phyloP scores from a whole-genome alignment of 2,113 vertebrate species.

The Elgaria multicarinata region DNA sequence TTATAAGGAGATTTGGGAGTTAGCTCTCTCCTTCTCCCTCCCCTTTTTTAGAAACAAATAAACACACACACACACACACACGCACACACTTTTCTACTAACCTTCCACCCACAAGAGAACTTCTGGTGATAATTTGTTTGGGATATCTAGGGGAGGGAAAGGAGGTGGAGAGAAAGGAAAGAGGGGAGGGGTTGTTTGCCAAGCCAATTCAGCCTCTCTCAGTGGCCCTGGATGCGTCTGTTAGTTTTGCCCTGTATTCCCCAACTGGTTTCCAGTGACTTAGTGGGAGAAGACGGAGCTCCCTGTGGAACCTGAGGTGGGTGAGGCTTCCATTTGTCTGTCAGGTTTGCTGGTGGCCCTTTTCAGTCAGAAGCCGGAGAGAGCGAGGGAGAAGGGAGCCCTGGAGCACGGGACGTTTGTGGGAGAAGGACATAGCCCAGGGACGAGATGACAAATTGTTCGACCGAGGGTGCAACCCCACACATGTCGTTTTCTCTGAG shows the following conservation, averaged over 20 bases:
- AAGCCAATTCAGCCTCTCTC: slow-evolving; percentile 19
- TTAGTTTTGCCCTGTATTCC: neutral
- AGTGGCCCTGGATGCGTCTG: neutral
- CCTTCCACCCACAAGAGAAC: slow-evolving; percentile 32
- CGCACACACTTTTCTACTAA: neutral
- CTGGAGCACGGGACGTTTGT: neutral
- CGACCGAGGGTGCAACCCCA: neutral
- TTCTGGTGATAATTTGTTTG: slow-evolving; percentile 36
- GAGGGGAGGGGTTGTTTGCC: slow-evolving; percentile 54
- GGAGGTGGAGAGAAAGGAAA: slow-evolving; percentile 52
- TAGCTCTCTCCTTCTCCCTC: neutral
- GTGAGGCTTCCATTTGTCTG: neutral
- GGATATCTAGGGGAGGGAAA: slow-evolving; percentile 24
- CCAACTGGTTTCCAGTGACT: neutral
- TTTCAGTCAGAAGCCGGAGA: neutral
- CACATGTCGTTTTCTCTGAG: neutral
- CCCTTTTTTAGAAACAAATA: accelerated
- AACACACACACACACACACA: slow-evolving; percentile 4
- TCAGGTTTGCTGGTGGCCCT: neutral
- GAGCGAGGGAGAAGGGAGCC: neutral
- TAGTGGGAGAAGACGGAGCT: neutral
- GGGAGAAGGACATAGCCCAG: neutral
- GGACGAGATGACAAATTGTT: neutral
- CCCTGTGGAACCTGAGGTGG: slow-evolving; percentile 43
- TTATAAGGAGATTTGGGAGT: slow-evolving; percentile 16